phyloP scores from a whole-genome alignment of 2,797 vertebrate species.

The Rhabdophis nuchalis region DNA sequence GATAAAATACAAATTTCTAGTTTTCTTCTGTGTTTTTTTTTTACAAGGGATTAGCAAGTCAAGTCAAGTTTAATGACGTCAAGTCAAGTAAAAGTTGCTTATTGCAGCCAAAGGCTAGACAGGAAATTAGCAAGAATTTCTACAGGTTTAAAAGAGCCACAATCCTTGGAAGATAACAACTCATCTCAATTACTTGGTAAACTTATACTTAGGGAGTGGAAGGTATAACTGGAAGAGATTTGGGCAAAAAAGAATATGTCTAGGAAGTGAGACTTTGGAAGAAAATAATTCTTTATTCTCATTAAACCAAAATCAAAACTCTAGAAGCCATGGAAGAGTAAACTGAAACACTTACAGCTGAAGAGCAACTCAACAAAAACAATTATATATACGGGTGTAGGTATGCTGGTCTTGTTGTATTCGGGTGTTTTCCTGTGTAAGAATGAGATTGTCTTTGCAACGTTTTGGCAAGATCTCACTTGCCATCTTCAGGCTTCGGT shows the following conservation, averaged over 20 bases:
- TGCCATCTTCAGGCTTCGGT: no score
- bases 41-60: neutral
- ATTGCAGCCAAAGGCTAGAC: neutral
- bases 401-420: no score
- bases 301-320: neutral
- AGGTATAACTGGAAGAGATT: neutral
- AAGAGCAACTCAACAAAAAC: neutral
- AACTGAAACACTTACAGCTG: neutral
- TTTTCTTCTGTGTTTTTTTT: neutral
- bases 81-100: neutral
- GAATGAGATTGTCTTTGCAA: no score
- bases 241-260: neutral
- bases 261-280: neutral
- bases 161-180: neutral
- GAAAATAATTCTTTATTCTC: neutral
- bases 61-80: neutral
- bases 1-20: neutral
- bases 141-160: neutral
- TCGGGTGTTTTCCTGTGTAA: no score
- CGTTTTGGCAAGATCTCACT: no score
- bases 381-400: no score
- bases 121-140: neutral
- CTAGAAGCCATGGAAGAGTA: neutral
- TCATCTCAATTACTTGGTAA: neutral
- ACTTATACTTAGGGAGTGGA: neutral